Evolutionary conservation across 2,888 invertebrate species (phyloP), one percentile per base, ranked within the genome.

Genomic region (Acrocyrtus sp.): DNA sequence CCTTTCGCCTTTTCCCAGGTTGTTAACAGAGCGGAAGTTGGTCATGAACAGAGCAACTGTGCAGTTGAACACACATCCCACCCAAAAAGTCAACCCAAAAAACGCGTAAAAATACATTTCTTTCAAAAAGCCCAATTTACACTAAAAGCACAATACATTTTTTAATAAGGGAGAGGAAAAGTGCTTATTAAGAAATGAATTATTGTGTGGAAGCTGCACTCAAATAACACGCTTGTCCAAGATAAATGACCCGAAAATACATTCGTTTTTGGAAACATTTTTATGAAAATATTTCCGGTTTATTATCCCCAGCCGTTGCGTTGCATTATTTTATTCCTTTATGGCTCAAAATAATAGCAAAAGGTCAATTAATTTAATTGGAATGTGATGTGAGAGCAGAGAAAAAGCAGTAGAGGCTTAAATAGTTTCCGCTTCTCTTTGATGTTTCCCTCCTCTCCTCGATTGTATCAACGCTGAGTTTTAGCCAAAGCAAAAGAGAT

Each of bases 311-410:
- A 15, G 34, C 34, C 12, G 34, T 34, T 34, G 34, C 43, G 15
- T 43, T 43, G n/a, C 43, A 15, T 43, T 43, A 6, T 43, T 12
- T 39, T 39, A 6, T 39, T 43, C 15, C 17, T 43, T 17, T 43
- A 17, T 17, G 43, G 15, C n/a, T 43, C 43, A 43, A 17, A 43
- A 43, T 43, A 17, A n/a, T n/a, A n/a, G n/a, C 5, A 45, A 45
- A 45, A 45, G 45, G 45, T 45, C 45, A 45, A 45, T 45, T 45
- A 45, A 45, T 45, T 45, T 45, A 45, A 45, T 45, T 45, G 45
- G 45, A 39, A 39, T 39, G 39, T 39, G 39, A 39, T 8, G 39
- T 10, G 6, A 15, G 39, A 39, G n/a, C n/a, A n/a, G n/a, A 8
- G 34, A 34, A 34, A 8, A 34, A 34, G 34, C 6, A 34, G 34